phyloP scores from a whole-genome alignment of 2,797 vertebrate genomes.

The Melanotaenia pygmaea region DNA sequence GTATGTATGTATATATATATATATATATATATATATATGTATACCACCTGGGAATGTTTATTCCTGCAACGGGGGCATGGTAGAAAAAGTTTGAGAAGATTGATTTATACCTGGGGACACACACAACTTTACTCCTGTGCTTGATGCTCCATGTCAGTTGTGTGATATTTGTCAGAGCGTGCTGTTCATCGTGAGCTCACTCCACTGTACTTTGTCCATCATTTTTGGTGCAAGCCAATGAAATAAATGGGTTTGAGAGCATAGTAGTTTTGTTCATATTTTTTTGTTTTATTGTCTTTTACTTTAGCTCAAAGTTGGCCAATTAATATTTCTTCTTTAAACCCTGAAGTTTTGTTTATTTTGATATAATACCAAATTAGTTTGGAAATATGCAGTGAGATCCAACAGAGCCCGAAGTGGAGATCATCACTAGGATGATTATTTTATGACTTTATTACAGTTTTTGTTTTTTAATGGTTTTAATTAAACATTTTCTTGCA shows the following conservation, averaged over 20 bases:
- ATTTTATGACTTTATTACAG: conserved; percentile 8
- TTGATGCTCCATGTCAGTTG: too few relatives aligned
- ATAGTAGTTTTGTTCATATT: not conserved
- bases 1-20: too few relatives aligned
- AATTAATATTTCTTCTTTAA: conserved; percentile 11
- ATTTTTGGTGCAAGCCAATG: too few relatives aligned
- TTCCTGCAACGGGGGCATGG: too few relatives aligned
- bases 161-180: too few relatives aligned
- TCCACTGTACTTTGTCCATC: too few relatives aligned
- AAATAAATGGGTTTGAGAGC: not conserved
- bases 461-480: conserved; percentile 4
- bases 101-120: too few relatives aligned
- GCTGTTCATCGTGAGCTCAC: too few relatives aligned
- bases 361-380: not conserved
- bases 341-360: conserved; percentile 1
- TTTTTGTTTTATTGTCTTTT: not conserved
- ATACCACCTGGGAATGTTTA: too few relatives aligned
- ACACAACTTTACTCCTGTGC: too few relatives aligned
- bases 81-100: too few relatives aligned
- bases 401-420: not conserved
- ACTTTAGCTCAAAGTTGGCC: not conserved
- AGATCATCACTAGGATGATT: not conserved
- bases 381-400: not conserved
- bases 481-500: conserved; percentile 6
- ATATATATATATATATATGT: too few relatives aligned